These are phyloP conservation scores for Promerops cafer DNA, from an alignment of 2,113 vertebrate species.

Conservation along the genomic window DNA sequence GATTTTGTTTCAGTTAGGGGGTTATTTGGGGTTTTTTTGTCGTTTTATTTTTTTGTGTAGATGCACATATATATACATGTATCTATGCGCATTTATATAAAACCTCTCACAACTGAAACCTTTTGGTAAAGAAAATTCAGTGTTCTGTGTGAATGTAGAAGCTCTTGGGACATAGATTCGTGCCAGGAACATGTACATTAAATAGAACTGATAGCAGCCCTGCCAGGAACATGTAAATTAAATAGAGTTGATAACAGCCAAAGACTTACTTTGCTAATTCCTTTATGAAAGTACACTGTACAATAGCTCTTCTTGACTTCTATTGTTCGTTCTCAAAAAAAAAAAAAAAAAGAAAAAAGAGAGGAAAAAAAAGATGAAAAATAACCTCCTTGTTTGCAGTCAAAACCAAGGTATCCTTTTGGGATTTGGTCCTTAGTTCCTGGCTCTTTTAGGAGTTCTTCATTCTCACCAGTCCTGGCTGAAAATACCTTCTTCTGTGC, in stretches of 20 bases:
- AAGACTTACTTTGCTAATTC: not conserved
- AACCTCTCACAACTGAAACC: not conserved
- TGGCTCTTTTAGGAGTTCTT: not conserved
- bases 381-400: not conserved
- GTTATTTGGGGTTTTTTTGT: not conserved
- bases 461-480: not conserved
- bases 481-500: not conserved
- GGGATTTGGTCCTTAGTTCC: not conserved
- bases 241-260: not conserved
- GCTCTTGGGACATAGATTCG: not conserved
- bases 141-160: not conserved
- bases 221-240: not conserved
- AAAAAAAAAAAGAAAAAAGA: too few species aligned
- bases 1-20: not conserved
- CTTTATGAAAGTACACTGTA: accelerated
- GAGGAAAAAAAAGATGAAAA: not conserved
- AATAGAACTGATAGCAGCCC: not conserved
- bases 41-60: not conserved
- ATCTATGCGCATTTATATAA: not conserved
- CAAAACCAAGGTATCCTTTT: not conserved
- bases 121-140: not conserved
- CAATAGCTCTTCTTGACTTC: not conserved
- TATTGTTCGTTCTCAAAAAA: not conserved
- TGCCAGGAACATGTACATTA: not conserved
- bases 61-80: accelerated